Conservation (phyloP, 1,140 invertebrate species). For the Rhopalosiphum maidis region DNA sequence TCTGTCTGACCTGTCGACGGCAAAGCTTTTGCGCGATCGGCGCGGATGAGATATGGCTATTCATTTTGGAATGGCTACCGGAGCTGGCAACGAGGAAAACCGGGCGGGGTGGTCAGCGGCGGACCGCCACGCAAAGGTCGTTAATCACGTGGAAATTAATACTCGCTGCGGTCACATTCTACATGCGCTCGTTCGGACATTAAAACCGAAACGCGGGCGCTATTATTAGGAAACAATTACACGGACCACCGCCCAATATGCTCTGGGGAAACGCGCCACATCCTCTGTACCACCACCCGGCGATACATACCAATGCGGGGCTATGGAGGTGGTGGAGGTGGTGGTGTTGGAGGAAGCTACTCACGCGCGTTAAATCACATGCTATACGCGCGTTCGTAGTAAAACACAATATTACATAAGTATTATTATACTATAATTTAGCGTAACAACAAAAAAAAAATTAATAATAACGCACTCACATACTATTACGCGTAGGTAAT, state of each 20-base stretch:
- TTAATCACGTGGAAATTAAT: conserved; percentile 54
- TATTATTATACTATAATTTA: neutral
- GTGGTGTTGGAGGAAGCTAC: neutral
- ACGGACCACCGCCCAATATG: neutral
- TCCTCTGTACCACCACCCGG: neutral
- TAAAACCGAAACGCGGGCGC: conserved; percentile 15
- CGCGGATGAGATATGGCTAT: neutral
- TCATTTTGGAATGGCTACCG: neutral
- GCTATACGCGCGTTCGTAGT: neutral
- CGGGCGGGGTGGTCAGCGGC: neutral
- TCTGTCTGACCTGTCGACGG: conserved; percentile 37
- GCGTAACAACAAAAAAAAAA: neutral
- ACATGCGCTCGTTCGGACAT: neutral
- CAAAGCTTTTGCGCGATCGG: conserved; percentile 32
- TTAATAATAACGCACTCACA: neutral
- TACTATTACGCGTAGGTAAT: neutral
- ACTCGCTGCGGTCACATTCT: conserved; percentile 14
- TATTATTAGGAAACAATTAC: conserved; percentile 46
- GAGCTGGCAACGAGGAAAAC: neutral
- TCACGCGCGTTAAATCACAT: neutral
- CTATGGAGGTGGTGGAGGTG: too few relatives aligned
- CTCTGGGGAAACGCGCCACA: neutral
- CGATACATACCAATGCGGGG: neutral
- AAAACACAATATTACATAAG: neutral
- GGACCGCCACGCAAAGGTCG: conserved; percentile 29